Conservation (phyloP, 2,888 invertebrate genomes). For the Eugnorisma glareosa region DNA sequence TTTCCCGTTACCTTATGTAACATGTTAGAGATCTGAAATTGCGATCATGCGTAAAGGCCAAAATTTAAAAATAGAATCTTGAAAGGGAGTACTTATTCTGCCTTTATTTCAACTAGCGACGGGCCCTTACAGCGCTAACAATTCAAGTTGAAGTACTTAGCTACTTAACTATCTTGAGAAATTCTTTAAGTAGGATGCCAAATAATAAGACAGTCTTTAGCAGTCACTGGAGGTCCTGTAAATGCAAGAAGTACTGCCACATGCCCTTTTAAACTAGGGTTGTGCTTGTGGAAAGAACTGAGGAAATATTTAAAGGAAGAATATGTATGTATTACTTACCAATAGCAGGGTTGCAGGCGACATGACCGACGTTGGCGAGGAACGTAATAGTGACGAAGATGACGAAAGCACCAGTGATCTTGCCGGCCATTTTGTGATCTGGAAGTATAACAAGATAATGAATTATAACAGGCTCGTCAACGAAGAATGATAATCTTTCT, state of each 20-base stretch:
- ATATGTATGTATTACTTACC: slow-evolving; percentile 76
- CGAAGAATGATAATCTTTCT: neutral
- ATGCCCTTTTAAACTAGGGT: neutral
- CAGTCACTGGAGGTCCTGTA: neutral
- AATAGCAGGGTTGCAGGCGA: slow-evolving; percentile 83
- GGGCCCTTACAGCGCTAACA: neutral
- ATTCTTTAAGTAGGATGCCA: neutral
- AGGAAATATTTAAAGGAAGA: neutral
- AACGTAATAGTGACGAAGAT: slow-evolving; percentile 75
- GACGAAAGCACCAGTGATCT: slow-evolving; percentile 76
- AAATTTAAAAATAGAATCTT: neutral
- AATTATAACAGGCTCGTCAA: neutral
- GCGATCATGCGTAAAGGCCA: neutral
- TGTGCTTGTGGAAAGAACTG: neutral
- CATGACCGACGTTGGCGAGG: slow-evolving; percentile 73
- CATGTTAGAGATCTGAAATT: neutral
- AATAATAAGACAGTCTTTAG: neutral
- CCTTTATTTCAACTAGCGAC: neutral
- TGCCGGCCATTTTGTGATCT: slow-evolving; percentile 79
- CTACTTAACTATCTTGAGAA: neutral
- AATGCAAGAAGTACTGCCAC: neutral
- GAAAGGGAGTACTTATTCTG: neutral
- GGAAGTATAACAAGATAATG: slow-evolving; percentile 26
- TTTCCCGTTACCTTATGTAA: neutral
- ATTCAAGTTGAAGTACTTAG: neutral